phyloP scores from a whole-genome alignment of 2,888 invertebrate genomes.

The Chrysolina haemoptera region DNA sequence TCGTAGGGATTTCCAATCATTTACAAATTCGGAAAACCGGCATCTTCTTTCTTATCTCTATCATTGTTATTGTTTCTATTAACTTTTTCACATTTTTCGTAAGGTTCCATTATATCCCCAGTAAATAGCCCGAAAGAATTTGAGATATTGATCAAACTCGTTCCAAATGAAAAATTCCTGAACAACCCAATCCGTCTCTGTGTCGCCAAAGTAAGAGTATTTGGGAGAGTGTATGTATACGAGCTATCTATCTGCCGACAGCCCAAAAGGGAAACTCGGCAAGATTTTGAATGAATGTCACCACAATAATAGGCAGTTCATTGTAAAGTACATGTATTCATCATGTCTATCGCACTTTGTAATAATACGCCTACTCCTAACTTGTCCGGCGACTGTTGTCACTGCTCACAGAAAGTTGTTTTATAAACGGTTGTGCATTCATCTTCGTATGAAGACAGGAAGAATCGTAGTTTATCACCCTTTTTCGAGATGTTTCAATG shows the following conservation, averaged over 20 bases:
- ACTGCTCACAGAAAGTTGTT: constrained; percentile 44
- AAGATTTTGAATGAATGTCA: constrained; percentile 52
- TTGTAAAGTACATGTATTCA: constrained; percentile 57
- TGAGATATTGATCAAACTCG: no score
- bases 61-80: no score
- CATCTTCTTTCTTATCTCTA: no score
- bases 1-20: no score
- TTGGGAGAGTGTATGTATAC: constrained; percentile 47
- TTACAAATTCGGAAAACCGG: no score
- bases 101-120: no score
- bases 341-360: constrained; percentile 56
- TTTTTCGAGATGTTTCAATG: background rate
- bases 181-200: constrained; percentile 4
- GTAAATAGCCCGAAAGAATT: no score
- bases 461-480: background rate
- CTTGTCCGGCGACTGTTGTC: constrained; percentile 49
- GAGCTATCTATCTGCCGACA: constrained; percentile 56
- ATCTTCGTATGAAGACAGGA: constrained; percentile 37
- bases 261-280: constrained; percentile 51
- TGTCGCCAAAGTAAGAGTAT: constrained; percentile 34
- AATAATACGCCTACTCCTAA: constrained; percentile 50
- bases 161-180: background rate
- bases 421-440: constrained; percentile 46
- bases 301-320: constrained; percentile 55
- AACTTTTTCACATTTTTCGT: no score